Evolutionary conservation across 1,140 invertebrate genomes (phyloP), one percentile per base, ranked within the genome.

Genomic region (Atopsyche davidsoni): DNA sequence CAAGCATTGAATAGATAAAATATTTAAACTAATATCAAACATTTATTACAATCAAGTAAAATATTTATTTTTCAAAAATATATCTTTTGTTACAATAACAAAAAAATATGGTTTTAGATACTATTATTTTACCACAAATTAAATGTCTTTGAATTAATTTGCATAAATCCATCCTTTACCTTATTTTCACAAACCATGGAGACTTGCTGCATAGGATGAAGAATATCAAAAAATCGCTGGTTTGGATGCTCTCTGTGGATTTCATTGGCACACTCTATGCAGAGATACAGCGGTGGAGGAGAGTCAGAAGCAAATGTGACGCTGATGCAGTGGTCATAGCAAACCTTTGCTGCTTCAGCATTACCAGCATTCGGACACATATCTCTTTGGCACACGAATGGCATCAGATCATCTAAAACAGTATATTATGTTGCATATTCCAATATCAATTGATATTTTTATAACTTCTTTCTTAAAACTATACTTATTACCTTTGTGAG

Each of bases 181-280:
- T 98, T 98, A 68, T 97, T 97, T 72, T 98, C 96, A 70, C 96
- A 98, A 41, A 89, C 82, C 76, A 91, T 87, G 1, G 92, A 91
- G 10, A 94, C 87, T 76, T 93, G 89, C 64, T 92, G 89, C 80
- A 94, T 92, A 1, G 94, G 95, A 69, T 93, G 89, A 39, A 96
- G 75, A 58, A 97, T 87, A 67, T 96, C 92, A 60, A 89, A 85
- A 66, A 89, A 90, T 60, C 92, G 80, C 65, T 92, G 85, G 67
- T 91, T 85, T 10, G 81, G 85, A 70, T 83, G 86, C 66, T 83
- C 85, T 25, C 86, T 78, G 64, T 83, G 86, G 55, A 97, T 87
- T 67, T 92, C 84, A 65, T 96, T 94, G 23, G 90, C 89, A 72
- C 96, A 99, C 66, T 95, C 93, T 59, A 95, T 90, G 66, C 96